Percentiles rank a stretch among this genome's conserved stretches.
phyloP scores from a whole-genome alignment of 2,888 invertebrate genomes.

The Drosophila colorata region DNA sequence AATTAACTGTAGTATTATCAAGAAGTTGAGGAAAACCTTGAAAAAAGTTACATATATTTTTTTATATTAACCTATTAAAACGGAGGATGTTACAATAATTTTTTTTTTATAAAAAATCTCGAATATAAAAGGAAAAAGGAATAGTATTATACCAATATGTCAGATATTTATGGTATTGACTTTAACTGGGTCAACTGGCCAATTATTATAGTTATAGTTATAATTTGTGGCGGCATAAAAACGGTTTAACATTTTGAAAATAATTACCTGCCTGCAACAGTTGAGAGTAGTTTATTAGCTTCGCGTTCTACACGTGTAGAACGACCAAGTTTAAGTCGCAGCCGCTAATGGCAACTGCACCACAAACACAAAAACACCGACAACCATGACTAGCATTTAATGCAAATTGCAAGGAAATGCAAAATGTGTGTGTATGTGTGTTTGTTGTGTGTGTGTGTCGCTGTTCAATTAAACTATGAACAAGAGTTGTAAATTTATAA shows the following conservation, averaged over 20 bases:
- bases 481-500: conserved; percentile 32
- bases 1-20: too few relatives aligned
- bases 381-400: not conserved
- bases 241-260: not conserved
- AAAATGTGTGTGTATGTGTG: not conserved
- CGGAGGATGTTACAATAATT: too few relatives aligned
- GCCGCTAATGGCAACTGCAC: not conserved
- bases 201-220: conserved; percentile 1
- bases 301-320: conserved; percentile 55
- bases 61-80: too few relatives aligned
- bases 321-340: conserved; percentile 9
- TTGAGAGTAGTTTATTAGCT: conserved; percentile 45
- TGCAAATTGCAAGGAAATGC: not conserved
- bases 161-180: not conserved
- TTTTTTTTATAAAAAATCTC: too few relatives aligned
- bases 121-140: too few relatives aligned
- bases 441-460: conserved; percentile 2
- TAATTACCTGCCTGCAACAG: conserved; percentile 9
- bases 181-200: conserved; percentile 24
- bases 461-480: conserved; percentile 35
- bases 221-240: conserved; percentile 1
- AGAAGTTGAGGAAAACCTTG: too few relatives aligned
- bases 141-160: too few relatives aligned
- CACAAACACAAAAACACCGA: conserved; percentile 1
- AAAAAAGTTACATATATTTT: too few relatives aligned